These are phyloP conservation scores for Alethe castanea DNA, from an alignment of 2,113 vertebrate species.

Conservation along the genomic window DNA sequence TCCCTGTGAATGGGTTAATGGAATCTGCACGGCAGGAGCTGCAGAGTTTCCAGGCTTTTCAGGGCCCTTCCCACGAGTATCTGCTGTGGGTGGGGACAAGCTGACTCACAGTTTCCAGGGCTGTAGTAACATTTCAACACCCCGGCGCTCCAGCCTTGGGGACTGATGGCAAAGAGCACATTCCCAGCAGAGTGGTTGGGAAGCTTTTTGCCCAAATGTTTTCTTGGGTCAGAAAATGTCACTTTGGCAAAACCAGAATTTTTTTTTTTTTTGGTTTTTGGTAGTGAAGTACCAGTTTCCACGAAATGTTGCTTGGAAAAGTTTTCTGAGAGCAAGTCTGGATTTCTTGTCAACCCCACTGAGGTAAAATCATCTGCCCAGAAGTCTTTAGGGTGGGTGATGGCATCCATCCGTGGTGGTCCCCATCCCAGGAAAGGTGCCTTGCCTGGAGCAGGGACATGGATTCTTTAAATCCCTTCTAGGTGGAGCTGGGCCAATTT, in stretches of 20 bases:
- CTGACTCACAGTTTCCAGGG: slow-evolving; percentile 65
- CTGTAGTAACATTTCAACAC: slow-evolving; percentile 59
- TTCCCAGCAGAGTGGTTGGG: slow-evolving; percentile 45
- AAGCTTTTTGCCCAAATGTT: neutral
- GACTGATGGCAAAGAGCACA: slow-evolving; percentile 53
- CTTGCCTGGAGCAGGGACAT: neutral
- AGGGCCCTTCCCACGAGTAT: slow-evolving; percentile 58
- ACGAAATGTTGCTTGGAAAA: neutral
- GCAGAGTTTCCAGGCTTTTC: slow-evolving; percentile 34
- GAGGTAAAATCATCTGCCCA: neutral
- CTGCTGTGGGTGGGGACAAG: slow-evolving; percentile 63
- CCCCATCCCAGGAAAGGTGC: neutral
- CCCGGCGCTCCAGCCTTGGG: slow-evolving; percentile 39
- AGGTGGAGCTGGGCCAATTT: neutral
- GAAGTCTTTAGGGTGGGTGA: neutral
- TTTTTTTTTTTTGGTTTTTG: neutral
- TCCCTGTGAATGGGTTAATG: slow-evolving; percentile 45
- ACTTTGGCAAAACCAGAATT: neutral
- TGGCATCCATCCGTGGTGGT: neutral
- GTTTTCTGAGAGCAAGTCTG: neutral
- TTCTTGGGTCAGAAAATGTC: slow-evolving; percentile 21
- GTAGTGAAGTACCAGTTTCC: neutral
- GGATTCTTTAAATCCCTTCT: neutral
- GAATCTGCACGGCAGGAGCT: slow-evolving; percentile 1
- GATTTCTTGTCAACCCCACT: neutral